Percentiles rank a stretch among this genome's conserved stretches.
Evolutionary conservation across 1,140 invertebrate species (phyloP).

Genomic region (Aporrectodea caliginosa): DNA sequence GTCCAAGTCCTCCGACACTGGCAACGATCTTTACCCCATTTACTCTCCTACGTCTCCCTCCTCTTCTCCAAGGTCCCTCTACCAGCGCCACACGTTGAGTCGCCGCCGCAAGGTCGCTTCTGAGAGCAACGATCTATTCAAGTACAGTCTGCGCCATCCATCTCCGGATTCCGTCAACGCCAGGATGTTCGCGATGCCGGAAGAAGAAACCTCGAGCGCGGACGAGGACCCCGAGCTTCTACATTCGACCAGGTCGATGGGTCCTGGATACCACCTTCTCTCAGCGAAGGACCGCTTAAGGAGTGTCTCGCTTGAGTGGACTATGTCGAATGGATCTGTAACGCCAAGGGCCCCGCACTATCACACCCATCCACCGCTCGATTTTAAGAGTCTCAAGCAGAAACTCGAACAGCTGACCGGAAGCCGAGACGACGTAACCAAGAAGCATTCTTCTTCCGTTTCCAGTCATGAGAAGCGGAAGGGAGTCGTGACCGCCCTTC

Average conservation of each 20-base stretch:
- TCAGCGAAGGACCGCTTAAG: neutral
- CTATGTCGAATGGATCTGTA: neutral
- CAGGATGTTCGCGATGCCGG: neutral
- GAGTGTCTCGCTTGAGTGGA: neutral
- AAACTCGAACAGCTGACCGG: neutral
- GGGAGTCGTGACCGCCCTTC: neutral
- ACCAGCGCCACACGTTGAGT: neutral
- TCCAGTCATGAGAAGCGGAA: neutral
- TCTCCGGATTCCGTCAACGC: neutral
- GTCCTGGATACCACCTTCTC: neutral
- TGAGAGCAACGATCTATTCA: neutral
- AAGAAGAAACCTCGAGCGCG: neutral
- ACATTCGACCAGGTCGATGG: too few species aligned
- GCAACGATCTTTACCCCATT: too few species aligned
- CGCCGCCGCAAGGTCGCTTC: neutral
- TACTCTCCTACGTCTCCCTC: neutral
- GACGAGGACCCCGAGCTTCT: neutral
- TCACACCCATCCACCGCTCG: neutral
- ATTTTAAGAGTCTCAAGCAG: neutral
- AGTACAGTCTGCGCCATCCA: neutral
- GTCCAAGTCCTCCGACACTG: too few species aligned
- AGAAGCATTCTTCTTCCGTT: neutral
- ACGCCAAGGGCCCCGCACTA: neutral
- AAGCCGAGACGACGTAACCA: neutral
- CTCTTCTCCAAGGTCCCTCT: neutral